Evolutionary conservation across 1,140 invertebrate species (phyloP), one percentile per base, ranked within the genome.

Genomic region (Drosophila elegans): DNA sequence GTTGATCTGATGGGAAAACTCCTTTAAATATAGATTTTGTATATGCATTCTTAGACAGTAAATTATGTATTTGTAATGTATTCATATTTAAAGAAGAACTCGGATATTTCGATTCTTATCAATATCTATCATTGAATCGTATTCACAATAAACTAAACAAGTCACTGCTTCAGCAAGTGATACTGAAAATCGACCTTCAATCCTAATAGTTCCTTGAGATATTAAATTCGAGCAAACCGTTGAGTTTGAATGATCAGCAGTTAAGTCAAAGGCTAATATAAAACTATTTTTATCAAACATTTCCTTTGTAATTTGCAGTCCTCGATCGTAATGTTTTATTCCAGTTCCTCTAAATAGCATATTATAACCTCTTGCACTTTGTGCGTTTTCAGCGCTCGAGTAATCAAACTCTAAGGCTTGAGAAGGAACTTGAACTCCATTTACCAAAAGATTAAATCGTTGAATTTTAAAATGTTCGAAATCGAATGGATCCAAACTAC

Each of bases 281-380:
- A 60, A 48, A 60, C 32, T 27, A 4, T 48, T 48, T 36, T 10
- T 38, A 48, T 48, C 21, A 46, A 48, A 60, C 16, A 48, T 39
- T 38, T 55, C 38, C n/a, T 38, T 45, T 34, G 42, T 36, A 4
- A 46, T 46, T 59, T 59, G 42, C 7, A 59, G 34, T 2, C 56
- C 56, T 27, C 44, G 10, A 36, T 55, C 34, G 13, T 46, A 60
- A 48, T 60, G 34, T 46, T 38, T 48, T 48, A 59, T 60, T 48
- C n/a, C 56, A 39, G 12, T 41, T 4, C 16, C 5, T 39, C 6
- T 56, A 7, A 60, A 29, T 25, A 46, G 6, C 42, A 49, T 49
- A 27, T 38, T 39, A 29, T 60, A 49, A 4, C 11, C 12, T 38
- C 45, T 3, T 27, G 57, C 36, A 34, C 57, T 49, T 29, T 49